Conservation (phyloP, 1,140 invertebrate species). For the Neotoxoptera formosana region DNA sequence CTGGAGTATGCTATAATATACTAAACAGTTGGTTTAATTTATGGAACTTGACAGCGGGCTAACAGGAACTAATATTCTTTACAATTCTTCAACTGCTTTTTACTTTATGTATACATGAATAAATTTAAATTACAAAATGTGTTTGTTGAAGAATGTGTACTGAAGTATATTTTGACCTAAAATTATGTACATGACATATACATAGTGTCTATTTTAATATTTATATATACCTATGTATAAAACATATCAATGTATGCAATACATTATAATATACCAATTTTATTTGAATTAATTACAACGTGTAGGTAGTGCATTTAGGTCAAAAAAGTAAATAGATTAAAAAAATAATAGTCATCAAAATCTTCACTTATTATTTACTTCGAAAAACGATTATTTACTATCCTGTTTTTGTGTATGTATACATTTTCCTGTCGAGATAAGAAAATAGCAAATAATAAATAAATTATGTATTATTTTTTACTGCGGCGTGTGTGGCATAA, state of each 20-base stretch:
- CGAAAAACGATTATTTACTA: slow-evolving; percentile 35
- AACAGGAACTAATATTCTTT: slow-evolving; percentile 21
- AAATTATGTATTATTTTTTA: not conserved
- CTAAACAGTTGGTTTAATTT: not conserved
- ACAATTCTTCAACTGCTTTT: not conserved
- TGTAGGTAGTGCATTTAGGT: not conserved
- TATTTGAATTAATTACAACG: not conserved
- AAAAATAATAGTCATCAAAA: slow-evolving; percentile 27
- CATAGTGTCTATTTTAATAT: slow-evolving; percentile 7
- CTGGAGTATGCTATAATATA: slow-evolving; percentile 2
- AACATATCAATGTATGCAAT: not conserved
- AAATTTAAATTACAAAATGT: slow-evolving; percentile 10
- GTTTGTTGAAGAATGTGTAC: not conserved
- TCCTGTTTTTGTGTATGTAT: not conserved
- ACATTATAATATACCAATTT: not conserved
- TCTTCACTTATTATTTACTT: not conserved
- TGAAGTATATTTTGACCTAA: not conserved
- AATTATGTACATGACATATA: not conserved
- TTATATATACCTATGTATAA: not conserved
- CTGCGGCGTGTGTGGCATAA: not conserved
- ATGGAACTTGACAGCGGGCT: not conserved
- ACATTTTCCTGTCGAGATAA: slow-evolving; percentile 47
- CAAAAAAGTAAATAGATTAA: slow-evolving; percentile 12
- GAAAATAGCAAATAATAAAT: slow-evolving; percentile 6
- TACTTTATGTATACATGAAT: not conserved